Evolutionary conservation across 2,113 vertebrate species (phyloP).

Genomic region (Charina bottae): DNA sequence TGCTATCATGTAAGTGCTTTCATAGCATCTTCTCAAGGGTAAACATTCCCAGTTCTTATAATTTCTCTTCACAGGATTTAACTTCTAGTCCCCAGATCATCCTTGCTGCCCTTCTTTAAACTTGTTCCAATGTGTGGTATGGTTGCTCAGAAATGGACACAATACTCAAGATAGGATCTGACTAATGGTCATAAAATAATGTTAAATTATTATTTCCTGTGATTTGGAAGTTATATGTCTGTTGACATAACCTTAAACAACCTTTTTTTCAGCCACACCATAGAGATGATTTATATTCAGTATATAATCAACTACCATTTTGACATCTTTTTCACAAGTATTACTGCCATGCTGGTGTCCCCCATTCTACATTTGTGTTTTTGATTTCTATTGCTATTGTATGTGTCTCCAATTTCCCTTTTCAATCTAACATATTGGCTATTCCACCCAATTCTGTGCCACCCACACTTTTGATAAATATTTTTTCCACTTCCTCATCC

Average conservation of each 20-base stretch:
- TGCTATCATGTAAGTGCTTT: neutral
- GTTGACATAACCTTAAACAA: neutral
- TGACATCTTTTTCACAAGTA: neutral
- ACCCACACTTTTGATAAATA: neutral
- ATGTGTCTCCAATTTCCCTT: neutral
- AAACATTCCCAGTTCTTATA: neutral
- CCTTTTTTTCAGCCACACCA: neutral
- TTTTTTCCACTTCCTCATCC: neutral
- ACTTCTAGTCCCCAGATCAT: neutral
- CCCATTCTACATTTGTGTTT: neutral
- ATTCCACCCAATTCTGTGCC: neutral
- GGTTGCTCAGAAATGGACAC: neutral
- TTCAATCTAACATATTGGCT: neutral
- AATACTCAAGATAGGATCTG: neutral
- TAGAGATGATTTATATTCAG: neutral
- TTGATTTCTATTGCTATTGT: neutral
- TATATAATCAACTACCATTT: neutral
- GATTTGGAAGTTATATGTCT: neutral
- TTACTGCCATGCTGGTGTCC: neutral
- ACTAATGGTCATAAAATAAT: neutral
- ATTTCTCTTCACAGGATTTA: neutral
- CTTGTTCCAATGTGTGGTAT: neutral
- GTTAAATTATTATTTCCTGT: neutral
- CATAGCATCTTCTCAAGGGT: neutral
- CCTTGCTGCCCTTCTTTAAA: neutral